Percentiles rank a stretch among this genome's conserved stretches.
Evolutionary conservation across 2,113 vertebrate genomes (phyloP).

Genomic region (Etheostoma cragini): DNA sequence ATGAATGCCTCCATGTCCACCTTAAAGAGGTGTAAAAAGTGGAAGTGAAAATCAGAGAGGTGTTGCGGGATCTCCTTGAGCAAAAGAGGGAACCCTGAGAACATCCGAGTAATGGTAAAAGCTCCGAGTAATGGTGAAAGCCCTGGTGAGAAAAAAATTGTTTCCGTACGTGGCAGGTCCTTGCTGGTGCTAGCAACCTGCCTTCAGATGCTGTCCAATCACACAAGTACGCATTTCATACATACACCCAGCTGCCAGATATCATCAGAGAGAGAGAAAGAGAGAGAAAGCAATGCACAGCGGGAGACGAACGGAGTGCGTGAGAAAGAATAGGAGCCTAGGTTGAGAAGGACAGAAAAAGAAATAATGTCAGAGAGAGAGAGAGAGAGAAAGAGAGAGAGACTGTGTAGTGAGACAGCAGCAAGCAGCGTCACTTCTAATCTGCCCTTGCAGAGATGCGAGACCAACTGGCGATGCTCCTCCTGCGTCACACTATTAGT

Average conservation of each 20-base stretch:
- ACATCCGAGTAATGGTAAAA: conserved; percentile 60
- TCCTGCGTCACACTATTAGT: conserved; percentile 39
- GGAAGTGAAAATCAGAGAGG: conserved; percentile 22
- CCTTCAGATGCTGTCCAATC: conserved; percentile 72
- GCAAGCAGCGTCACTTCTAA: conserved; percentile 45
- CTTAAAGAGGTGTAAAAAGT: conserved; percentile 13
- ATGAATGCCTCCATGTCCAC: conserved; percentile 11
- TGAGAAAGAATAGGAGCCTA: conserved; percentile 49
- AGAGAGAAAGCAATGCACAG: conserved; percentile 29
- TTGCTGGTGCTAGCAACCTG: conserved; percentile 66
- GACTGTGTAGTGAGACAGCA: conserved; percentile 23
- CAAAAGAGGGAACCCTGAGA: conserved; percentile 56
- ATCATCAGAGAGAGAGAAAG: conserved; percentile 31
- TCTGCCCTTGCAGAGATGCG: conserved; percentile 40
- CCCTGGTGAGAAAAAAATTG: conserved; percentile 47
- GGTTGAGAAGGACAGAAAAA: conserved; percentile 44
- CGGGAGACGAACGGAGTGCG: conserved; percentile 29
- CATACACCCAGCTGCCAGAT: conserved; percentile 51
- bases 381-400: conserved; percentile 18
- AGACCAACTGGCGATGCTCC: conserved; percentile 44
- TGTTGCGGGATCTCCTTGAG: conserved; percentile 40
- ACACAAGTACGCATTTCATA: conserved; percentile 40
- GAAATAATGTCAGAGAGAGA: conserved; percentile 45
- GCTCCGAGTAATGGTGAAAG: conserved; percentile 56
- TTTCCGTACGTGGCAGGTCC: conserved; percentile 63